Conservation (phyloP, 2,888 invertebrate genomes). For the Glyphotaelius pellucidus region DNA sequence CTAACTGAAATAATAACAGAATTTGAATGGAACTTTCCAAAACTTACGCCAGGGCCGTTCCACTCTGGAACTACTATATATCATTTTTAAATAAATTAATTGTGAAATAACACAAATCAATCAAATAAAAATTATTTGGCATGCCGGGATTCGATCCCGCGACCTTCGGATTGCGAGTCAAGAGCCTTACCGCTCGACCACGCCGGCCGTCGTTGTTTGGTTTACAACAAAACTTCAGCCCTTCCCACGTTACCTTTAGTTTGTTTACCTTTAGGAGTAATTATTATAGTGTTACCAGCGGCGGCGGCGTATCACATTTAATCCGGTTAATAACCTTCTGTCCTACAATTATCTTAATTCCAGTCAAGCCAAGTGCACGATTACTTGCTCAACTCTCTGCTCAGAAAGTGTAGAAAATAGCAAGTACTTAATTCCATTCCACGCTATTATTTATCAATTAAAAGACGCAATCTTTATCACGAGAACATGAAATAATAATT, state of each 20-base stretch:
- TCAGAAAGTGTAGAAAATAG: slow-evolving; percentile 27
- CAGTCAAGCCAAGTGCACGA: not conserved
- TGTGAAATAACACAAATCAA: no score
- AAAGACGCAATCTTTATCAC: slow-evolving; percentile 20
- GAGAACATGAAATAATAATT: slow-evolving; percentile 11
- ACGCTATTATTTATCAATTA: slow-evolving; percentile 28
- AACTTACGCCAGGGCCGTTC: no score
- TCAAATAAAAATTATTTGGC: no score
- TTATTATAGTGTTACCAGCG: not conserved
- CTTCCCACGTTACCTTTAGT: not conserved
- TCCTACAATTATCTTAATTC: not conserved
- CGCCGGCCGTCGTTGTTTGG: no score
- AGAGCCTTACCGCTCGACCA: no score
- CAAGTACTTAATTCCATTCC: not conserved
- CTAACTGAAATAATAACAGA: no score
- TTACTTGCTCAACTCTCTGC: not conserved
- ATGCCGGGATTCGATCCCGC: no score
- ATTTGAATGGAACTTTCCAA: no score
- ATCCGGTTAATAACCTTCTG: not conserved
- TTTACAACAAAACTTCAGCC: not conserved
- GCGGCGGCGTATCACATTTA: not conserved
- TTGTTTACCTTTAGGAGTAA: not conserved
- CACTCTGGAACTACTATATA: no score
- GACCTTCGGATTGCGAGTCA: no score
- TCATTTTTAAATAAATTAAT: no score